A percentile compares a stretch with the other conserved stretches of the same genome.
Conservation (phyloP, 2,888 invertebrate species). For the Scaptomyza flava region DNA sequence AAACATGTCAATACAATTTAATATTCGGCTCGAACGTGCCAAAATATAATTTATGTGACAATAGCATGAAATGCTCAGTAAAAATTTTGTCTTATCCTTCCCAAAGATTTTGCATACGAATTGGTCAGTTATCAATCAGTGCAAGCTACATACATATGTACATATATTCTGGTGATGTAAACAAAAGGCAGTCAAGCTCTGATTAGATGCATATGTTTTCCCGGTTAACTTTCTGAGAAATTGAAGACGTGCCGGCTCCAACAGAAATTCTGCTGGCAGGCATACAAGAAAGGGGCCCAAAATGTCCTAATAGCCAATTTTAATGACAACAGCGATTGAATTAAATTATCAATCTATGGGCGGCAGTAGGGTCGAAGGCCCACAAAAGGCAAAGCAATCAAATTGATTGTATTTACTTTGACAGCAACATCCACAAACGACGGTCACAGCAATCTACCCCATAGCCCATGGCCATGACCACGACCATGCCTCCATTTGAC, state of each 20-base stretch:
- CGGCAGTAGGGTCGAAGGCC: constrained; percentile 50
- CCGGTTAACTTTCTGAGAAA: constrained; percentile 5
- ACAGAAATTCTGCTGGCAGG: constrained; percentile 46
- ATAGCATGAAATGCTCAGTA: background rate
- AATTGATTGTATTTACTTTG: constrained; percentile 79
- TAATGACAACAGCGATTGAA: constrained; percentile 73
- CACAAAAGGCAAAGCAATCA: constrained; percentile 63
- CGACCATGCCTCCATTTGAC: constrained; percentile 52
- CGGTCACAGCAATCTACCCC: constrained; percentile 12
- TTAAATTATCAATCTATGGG: constrained; percentile 75
- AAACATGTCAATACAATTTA: constrained; percentile 1
- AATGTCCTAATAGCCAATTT: constrained; percentile 51
- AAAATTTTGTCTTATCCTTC: constrained; percentile 1
- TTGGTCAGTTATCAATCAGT: constrained; percentile 13
- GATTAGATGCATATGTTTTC: constrained; percentile 19
- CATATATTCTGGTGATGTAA: constrained; percentile 8
- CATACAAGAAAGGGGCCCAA: constrained; percentile 17
- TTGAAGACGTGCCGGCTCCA: constrained; percentile 46
- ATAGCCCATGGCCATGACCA: constrained; percentile 1
- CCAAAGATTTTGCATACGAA: constrained; percentile 15
- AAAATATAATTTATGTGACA: constrained; percentile 33
- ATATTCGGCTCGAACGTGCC: constrained; percentile 34
- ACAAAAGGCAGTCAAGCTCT: constrained; percentile 4
- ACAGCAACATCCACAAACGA: constrained; percentile 57
- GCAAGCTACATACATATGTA: background rate